A percentile compares a stretch with the other conserved stretches of the same genome.
Evolutionary conservation across 2,797 vertebrate species (phyloP).

Genomic region (Melopsittacus undulatus): DNA sequence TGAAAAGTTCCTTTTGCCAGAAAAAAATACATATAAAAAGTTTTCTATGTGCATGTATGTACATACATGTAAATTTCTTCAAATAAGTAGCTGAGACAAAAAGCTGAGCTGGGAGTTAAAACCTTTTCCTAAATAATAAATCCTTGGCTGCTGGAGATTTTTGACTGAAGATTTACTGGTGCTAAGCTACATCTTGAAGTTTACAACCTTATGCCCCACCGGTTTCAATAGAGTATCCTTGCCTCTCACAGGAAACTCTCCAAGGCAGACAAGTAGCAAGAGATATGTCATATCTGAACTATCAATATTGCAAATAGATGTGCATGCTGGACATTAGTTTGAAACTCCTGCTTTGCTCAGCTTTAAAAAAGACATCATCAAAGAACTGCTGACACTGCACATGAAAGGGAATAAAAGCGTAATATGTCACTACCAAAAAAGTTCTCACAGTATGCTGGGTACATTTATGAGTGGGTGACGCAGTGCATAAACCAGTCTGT

Average conservation of each 20-base stretch:
- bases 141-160: background rate
- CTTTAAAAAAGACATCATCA: background rate
- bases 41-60: background rate
- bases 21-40: background rate
- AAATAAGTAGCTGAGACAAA: background rate
- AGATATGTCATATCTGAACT: background rate
- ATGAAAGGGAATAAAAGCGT: background rate
- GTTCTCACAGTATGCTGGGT: background rate
- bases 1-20: background rate
- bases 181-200: background rate
- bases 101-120: background rate
- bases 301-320: background rate
- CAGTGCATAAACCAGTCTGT: background rate
- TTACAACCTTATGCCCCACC: accelerated
- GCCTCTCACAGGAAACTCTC: background rate
- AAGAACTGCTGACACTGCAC: background rate
- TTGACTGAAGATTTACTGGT: background rate
- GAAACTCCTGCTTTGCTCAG: background rate
- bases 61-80: background rate
- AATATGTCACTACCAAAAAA: background rate
- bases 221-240: background rate
- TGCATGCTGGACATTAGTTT: background rate
- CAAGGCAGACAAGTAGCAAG: background rate
- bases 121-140: background rate
- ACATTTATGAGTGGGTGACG: background rate